A percentile compares a stretch with the other conserved stretches of the same genome.
Conservation (phyloP, 2,113 vertebrate species). For the Eulacestoma nigropectus region DNA sequence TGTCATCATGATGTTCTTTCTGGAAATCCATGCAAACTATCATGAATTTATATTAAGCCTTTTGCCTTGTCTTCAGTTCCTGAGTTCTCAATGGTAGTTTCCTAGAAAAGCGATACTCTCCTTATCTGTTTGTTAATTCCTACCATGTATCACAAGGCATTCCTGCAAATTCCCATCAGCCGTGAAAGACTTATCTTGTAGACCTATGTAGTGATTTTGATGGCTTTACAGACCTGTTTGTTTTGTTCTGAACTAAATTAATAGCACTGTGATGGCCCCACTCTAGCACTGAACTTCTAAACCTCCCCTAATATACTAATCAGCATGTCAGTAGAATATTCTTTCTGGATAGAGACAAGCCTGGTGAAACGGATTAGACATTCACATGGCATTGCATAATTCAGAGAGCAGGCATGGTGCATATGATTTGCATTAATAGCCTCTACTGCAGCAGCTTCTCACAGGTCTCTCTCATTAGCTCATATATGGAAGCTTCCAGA, state of each 20-base stretch:
- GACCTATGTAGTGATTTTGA: constrained; percentile 63
- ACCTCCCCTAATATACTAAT: constrained; percentile 75
- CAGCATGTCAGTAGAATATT: constrained; percentile 70
- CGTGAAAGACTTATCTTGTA: constrained; percentile 65
- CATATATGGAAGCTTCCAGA: constrained; percentile 73
- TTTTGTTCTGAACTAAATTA: constrained; percentile 74
- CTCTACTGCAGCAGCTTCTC: constrained; percentile 58
- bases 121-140: constrained; percentile 60
- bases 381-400: constrained; percentile 72
- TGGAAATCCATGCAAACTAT: background rate
- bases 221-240: constrained; percentile 61
- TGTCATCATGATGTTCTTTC: constrained; percentile 3
- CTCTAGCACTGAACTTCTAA: constrained; percentile 70
- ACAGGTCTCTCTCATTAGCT: constrained; percentile 75
- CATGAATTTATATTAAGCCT: background rate
- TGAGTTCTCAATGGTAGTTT: constrained; percentile 14
- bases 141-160: constrained; percentile 26
- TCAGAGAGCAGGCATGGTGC: constrained; percentile 75
- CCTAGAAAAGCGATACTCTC: constrained; percentile 31
- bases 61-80: background rate
- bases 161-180: constrained; percentile 61
- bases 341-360: constrained; percentile 70
- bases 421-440: constrained; percentile 81
- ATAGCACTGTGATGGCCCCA: constrained; percentile 36
- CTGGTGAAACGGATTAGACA: constrained; percentile 72